Conservation (phyloP, 2,113 vertebrate genomes). For the Macquaria ambigua region DNA sequence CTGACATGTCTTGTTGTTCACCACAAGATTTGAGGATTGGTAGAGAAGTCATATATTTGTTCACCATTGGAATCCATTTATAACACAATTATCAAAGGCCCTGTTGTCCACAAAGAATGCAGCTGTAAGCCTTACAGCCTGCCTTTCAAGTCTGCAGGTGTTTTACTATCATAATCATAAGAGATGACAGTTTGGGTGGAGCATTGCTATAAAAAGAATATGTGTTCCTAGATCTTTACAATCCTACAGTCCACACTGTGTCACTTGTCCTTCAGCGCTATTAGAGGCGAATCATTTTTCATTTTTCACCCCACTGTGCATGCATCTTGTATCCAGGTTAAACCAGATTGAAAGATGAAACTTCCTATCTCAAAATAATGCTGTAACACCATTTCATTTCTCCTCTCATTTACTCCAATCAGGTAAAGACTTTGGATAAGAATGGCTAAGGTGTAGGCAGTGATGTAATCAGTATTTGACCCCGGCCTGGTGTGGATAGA, state of each 20-base stretch:
- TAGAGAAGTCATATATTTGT: not conserved
- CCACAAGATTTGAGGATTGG: not conserved
- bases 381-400: not conserved
- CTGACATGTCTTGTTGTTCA: not conserved
- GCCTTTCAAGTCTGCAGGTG: not conserved
- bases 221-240: not conserved
- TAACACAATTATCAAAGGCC: not conserved
- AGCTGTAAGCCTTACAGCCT: not conserved
- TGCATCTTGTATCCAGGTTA: too few relatives aligned
- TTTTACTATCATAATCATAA: not conserved
- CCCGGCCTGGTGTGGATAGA: slow-evolving; percentile 5
- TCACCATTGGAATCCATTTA: not conserved
- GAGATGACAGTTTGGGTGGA: not conserved
- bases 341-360: not conserved
- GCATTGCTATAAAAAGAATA: not conserved
- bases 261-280: not conserved
- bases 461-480: slow-evolving; percentile 39
- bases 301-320: too few relatives aligned
- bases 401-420: slow-evolving; percentile 6
- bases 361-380: not conserved
- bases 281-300: too few relatives aligned
- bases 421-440: not conserved
- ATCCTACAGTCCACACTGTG: not conserved
- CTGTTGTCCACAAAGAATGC: not conserved
- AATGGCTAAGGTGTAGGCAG: not conserved